These are phyloP conservation scores for Ramazzottius varieornatus DNA, from an alignment of 2,888 invertebrate genomes.

Conservation along the genomic window DNA sequence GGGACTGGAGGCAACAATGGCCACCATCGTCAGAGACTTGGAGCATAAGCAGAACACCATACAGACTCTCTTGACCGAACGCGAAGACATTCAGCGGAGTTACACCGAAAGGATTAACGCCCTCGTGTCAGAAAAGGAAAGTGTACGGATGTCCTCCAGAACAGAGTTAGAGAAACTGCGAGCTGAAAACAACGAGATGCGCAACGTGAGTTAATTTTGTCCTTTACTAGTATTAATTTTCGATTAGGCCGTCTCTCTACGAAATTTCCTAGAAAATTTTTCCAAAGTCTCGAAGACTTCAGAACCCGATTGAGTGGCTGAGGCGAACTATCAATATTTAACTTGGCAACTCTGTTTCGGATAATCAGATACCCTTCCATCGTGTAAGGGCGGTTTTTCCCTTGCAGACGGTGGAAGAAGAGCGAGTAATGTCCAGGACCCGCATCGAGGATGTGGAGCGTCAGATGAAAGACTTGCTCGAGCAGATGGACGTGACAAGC, in stretches of 20 bases:
- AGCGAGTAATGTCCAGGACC: neutral
- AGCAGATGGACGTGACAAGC: conserved; percentile 16
- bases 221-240: too few relatives aligned
- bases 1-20: neutral
- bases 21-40: neutral
- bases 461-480: conserved; percentile 8
- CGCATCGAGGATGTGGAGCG: conserved; percentile 1
- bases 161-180: neutral
- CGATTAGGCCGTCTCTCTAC: too few relatives aligned
- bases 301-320: too few relatives aligned
- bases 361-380: neutral
- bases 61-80: neutral
- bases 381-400: neutral
- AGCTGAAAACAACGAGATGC: neutral
- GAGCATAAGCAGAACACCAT: neutral
- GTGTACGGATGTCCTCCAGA: neutral
- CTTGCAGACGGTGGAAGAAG: neutral
- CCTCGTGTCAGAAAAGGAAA: neutral
- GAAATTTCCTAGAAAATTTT: too few relatives aligned
- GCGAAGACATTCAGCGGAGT: neutral
- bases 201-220: neutral
- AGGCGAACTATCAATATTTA: too few relatives aligned
- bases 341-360: too few relatives aligned
- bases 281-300: too few relatives aligned
- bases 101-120: neutral